A percentile compares a stretch with the other conserved stretches of the same genome.
Evolutionary conservation across 2,888 invertebrate genomes (phyloP).

Genomic region (Dolichomitus sp.): DNA sequence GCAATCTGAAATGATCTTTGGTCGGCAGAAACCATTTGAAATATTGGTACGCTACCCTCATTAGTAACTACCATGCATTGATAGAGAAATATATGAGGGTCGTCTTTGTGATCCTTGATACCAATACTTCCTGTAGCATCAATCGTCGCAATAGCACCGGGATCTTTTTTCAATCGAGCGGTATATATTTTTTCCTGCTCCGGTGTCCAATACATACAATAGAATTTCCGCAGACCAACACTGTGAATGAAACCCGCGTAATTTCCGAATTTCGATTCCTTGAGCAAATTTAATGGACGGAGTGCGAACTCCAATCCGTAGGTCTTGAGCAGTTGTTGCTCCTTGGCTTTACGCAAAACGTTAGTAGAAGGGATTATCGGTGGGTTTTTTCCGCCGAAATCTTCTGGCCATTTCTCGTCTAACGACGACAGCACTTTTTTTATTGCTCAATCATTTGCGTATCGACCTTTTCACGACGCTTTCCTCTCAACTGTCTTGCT

Average conservation of each 20-base stretch:
- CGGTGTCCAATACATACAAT: constrained; percentile 53
- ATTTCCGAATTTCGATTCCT: constrained; percentile 46
- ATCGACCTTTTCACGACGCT: constrained; percentile 52
- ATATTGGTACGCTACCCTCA: constrained; percentile 53
- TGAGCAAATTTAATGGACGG: constrained; percentile 49
- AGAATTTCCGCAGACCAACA: constrained; percentile 51
- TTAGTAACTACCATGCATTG: constrained; percentile 48
- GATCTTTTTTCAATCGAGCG: constrained; percentile 46
- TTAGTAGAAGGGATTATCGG: constrained; percentile 49
- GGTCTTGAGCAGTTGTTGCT: constrained; percentile 61
- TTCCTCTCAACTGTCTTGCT: constrained; percentile 46
- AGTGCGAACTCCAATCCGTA: constrained; percentile 49
- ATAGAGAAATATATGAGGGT: constrained; percentile 51
- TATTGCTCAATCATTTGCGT: constrained; percentile 56
- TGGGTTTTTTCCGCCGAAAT: constrained; percentile 54
- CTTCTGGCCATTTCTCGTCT: constrained; percentile 51
- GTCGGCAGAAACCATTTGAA: constrained; percentile 49
- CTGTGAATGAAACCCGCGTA: constrained; percentile 63
- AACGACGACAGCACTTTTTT: constrained; percentile 60
- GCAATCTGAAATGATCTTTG: constrained; percentile 44
- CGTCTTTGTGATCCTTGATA: constrained; percentile 18
- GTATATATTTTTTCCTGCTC: constrained; percentile 33
- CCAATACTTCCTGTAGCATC: constrained; percentile 59
- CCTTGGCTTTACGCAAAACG: constrained; percentile 58
- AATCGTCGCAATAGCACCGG: constrained; percentile 34